These are phyloP conservation scores for Herminia tarsipennalis DNA, from an alignment of 2,888 invertebrate genomes.

Conservation along the genomic window DNA sequence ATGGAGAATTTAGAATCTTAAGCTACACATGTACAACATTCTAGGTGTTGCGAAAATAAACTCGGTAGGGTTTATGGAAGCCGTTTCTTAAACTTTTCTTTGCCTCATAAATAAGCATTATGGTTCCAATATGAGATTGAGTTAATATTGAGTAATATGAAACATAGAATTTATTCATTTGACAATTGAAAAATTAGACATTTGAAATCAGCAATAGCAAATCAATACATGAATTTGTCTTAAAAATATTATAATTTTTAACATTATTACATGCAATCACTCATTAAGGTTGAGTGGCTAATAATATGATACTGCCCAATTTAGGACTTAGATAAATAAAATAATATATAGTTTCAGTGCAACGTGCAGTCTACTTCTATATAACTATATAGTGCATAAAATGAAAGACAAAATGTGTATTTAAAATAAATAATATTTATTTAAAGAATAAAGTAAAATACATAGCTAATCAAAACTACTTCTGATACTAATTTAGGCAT, in stretches of 20 bases:
- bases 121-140: slow-evolving; percentile 28
- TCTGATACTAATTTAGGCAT: slow-evolving; percentile 25
- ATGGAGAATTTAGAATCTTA: too few species aligned
- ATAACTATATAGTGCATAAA: slow-evolving; percentile 42
- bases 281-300: too few species aligned
- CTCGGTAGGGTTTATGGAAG: too few species aligned
- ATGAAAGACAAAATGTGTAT: slow-evolving; percentile 48
- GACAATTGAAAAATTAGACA: neutral
- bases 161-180: neutral
- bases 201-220: neutral
- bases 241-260: neutral
- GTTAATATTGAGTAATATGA: neutral
- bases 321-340: too few species aligned
- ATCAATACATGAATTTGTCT: neutral
- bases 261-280: slow-evolving; percentile 16
- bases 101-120: slow-evolving; percentile 21
- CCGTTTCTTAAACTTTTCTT: neutral
- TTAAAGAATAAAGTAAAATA: slow-evolving; percentile 33
- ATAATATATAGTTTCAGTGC: slow-evolving; percentile 15
- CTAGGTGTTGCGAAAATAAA: too few species aligned
- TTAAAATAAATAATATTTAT: slow-evolving; percentile 53
- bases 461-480: slow-evolving; percentile 25
- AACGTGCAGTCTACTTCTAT: slow-evolving; percentile 25
- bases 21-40: too few species aligned
- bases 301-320: too few species aligned